Evolutionary conservation across 2,113 vertebrate species (phyloP), one percentile per base, ranked within the genome.

Genomic region (Apus apus): DNA sequence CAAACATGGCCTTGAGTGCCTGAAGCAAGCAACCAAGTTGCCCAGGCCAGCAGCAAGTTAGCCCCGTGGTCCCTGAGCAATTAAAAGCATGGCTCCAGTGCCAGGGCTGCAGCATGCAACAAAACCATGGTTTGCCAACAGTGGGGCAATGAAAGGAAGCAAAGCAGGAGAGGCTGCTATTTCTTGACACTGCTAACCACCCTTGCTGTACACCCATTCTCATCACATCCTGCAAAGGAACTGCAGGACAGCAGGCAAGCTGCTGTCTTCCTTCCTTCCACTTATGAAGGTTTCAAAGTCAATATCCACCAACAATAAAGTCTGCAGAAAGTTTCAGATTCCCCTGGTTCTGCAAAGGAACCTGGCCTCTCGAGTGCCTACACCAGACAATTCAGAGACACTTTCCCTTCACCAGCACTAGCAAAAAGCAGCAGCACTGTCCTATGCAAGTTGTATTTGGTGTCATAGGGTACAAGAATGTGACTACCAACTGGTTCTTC

Each of bases 391-490:
- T 9, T 18, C 51, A 66, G 66, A 40, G 38, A 61, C 20, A 9
- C 50, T 48, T 23, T 62, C 32, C 46, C 48, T 56, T 50, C 4
- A 2, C 21, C n/a, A 48, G 40, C 51, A 50, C 15, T 29, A 68
- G 45, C 38, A 30, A 48, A 80, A 56, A 48, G 50, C 81, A 60
- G 36, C 1, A 32, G 12, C 26, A n/a, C 29, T 38, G 26, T 23
- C 20, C 1, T 2, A 48, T 5, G 22, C 1, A 1, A 53, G 45
- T 0, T 50, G 22, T 6, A 48, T 22, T 73, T 27, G 16, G 32
- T 45, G 29, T 8, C 0, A 0, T 1, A 23, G 32, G 23, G 20
- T 19, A 36, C 14, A 65, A 57, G 13, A 32, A 32, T 17, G 15
- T 3, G 26, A 14, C n/a, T 13, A 25, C 68, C 74, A 81, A 22